A percentile compares a stretch with the other conserved stretches of the same genome.
phyloP scores from a whole-genome alignment of 2,888 invertebrate species.

The Prosopocoilus inquinatus region DNA sequence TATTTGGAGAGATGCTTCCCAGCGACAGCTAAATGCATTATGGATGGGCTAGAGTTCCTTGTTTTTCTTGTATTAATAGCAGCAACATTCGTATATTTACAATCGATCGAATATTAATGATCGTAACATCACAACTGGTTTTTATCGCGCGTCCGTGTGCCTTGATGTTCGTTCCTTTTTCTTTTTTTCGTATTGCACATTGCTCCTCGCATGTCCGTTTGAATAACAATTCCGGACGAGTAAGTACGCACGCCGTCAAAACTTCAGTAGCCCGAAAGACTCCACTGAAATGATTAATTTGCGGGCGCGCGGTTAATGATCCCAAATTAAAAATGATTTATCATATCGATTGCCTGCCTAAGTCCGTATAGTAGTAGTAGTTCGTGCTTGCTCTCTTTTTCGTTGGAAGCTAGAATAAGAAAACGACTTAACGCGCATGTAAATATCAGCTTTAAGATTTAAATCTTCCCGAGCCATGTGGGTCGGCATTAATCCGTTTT shows the following conservation, averaged over 20 bases:
- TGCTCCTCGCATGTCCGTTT: background rate
- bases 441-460: constrained; percentile 15
- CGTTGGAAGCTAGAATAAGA: background rate
- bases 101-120: constrained; percentile 27
- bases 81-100: constrained; percentile 18
- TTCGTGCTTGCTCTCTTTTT: constrained; percentile 6
- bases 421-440: constrained; percentile 13
- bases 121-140: constrained; percentile 7
- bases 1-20: background rate
- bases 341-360: background rate
- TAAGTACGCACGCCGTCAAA: no score
- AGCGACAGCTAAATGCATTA: constrained; percentile 8
- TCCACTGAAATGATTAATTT: no score
- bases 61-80: constrained; percentile 20
- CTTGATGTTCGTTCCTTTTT: background rate
- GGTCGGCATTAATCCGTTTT: constrained; percentile 9
- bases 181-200: constrained; percentile 5
- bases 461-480: constrained; percentile 14
- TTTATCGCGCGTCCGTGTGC: constrained; percentile 3
- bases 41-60: constrained; percentile 1
- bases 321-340: background rate
- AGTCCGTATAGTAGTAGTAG: constrained; percentile 6
- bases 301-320: background rate
- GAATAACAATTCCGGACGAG: no score
- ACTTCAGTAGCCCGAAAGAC: no score